These are phyloP conservation scores for Helarctos malayanus DNA, from an alignment of 2,797 vertebrate species.

Conservation along the genomic window DNA sequence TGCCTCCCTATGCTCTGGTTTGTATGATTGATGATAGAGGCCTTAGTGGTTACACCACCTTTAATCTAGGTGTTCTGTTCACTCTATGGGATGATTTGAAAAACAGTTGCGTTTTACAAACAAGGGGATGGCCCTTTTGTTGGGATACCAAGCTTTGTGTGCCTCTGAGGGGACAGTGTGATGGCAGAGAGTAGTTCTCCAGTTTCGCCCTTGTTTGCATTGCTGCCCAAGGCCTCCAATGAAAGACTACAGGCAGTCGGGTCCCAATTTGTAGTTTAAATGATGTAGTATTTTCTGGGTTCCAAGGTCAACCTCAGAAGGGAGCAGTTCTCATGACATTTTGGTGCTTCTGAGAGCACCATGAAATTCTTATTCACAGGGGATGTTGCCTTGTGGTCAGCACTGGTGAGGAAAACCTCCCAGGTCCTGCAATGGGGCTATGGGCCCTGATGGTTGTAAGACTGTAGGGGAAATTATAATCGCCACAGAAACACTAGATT, in stretches of 20 bases:
- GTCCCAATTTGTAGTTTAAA: not conserved
- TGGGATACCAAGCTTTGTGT: not conserved
- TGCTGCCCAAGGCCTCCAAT: not conserved
- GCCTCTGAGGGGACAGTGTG: not conserved
- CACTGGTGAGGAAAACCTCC: not conserved
- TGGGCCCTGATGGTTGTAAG: not conserved
- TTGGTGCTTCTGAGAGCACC: not conserved
- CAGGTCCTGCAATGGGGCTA: rapidly evolving
- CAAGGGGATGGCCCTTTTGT: not conserved
- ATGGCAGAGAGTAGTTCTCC: not conserved
- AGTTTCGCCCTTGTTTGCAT: not conserved
- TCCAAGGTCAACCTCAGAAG: not conserved
- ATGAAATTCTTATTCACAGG: not conserved
- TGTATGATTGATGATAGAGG: not conserved
- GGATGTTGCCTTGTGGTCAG: not conserved
- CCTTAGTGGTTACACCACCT: not conserved
- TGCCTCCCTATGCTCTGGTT: not conserved
- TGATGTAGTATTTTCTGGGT: not conserved
- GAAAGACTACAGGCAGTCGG: not conserved
- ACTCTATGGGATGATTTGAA: not conserved
- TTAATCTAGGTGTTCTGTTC: not conserved
- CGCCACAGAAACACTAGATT: not conserved
- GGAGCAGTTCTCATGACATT: not conserved
- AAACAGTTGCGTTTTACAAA: not conserved
- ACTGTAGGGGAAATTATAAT: not conserved